Evolutionary conservation across 2,888 invertebrate species (phyloP).

Genomic region (Pomacea canaliculata): DNA sequence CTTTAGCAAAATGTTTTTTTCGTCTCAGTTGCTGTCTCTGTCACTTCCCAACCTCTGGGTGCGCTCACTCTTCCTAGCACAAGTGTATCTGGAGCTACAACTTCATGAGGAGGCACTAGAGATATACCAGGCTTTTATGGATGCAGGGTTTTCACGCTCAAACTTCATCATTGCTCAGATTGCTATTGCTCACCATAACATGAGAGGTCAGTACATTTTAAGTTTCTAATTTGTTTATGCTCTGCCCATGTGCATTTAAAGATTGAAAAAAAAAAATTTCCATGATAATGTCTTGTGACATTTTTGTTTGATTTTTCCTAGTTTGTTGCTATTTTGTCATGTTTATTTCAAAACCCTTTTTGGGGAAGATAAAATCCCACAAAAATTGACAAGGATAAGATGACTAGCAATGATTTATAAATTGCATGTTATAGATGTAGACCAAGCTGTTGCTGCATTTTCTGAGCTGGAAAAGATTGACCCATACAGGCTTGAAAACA

Average conservation of each 20-base stretch:
- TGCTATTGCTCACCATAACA: conserved; percentile 92
- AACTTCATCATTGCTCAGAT: conserved; percentile 92
- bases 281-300: too few species aligned
- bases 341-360: too few species aligned
- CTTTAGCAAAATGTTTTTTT: too few species aligned
- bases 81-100: conserved; percentile 90
- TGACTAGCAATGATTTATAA: neutral
- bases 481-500: conserved; percentile 93
- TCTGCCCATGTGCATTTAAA: too few species aligned
- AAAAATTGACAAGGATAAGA: too few species aligned
- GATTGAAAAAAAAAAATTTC: too few species aligned
- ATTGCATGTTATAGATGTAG: conserved; percentile 79
- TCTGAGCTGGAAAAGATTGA: conserved; percentile 86
- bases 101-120: conserved; percentile 90
- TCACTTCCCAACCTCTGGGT: conserved; percentile 90
- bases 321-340: too few species aligned
- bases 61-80: conserved; percentile 90
- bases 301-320: too few species aligned
- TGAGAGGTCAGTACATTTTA: conserved; percentile 75
- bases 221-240: neutral
- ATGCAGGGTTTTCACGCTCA: conserved; percentile 87
- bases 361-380: too few species aligned
- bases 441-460: conserved; percentile 88
- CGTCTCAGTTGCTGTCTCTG: conserved; percentile 69
- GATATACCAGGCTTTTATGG: conserved; percentile 82